phyloP scores from a whole-genome alignment of 1,140 invertebrate species.

The Zaprionus ornatus region DNA sequence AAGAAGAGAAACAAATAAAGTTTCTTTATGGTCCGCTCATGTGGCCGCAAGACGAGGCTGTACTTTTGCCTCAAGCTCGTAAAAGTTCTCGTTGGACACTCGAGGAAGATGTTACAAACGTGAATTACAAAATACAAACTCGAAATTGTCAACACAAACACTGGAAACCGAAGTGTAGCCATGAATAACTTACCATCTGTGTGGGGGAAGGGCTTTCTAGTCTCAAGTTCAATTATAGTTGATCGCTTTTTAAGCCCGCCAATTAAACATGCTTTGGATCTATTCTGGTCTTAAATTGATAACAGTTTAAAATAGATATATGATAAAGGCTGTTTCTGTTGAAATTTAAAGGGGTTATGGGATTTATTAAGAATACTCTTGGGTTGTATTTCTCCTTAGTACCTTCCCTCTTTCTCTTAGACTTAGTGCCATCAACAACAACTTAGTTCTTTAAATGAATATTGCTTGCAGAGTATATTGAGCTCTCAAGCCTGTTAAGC shows the following conservation, averaged over 20 bases:
- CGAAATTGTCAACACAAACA: background rate
- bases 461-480: background rate
- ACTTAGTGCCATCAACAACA: too few species aligned
- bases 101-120: background rate
- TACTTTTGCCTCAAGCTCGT: conserved; percentile 5
- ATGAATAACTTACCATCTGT: background rate
- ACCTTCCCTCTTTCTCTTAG: too few species aligned
- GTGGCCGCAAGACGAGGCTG: background rate
- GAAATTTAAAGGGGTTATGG: too few species aligned
- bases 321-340: too few species aligned
- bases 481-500: background rate
- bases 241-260: background rate
- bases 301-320: too few species aligned
- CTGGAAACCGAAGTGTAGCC: too few species aligned
- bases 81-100: background rate
- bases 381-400: too few species aligned
- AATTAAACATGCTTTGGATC: background rate
- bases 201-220: too few species aligned
- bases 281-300: background rate
- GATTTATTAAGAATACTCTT: too few species aligned
- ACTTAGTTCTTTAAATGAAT: background rate
- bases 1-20: conserved; percentile 13
- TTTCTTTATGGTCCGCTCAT: conserved; percentile 6
- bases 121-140: background rate
- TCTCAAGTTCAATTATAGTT: background rate